Conservation (phyloP, 2,888 invertebrate species). For the Netelia fuscicornis region DNA sequence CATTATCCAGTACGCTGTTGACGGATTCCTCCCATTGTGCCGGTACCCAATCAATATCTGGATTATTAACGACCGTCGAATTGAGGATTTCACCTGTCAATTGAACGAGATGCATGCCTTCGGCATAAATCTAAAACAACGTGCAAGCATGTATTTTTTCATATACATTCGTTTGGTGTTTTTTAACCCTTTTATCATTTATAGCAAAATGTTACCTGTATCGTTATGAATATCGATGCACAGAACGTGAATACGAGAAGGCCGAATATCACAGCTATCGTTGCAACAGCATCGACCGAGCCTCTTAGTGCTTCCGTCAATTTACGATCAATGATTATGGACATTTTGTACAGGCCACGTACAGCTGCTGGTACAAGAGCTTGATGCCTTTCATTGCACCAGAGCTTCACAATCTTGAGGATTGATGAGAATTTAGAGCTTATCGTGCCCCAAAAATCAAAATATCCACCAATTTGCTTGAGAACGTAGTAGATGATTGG, state of each 20-base stretch:
- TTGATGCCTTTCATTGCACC: constrained; percentile 89
- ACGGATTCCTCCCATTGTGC: constrained; percentile 94
- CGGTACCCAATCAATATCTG: constrained; percentile 92
- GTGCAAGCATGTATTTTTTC: constrained; percentile 22
- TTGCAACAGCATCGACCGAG: constrained; percentile 94
- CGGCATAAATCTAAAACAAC: constrained; percentile 92
- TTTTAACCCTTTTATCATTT: not conserved
- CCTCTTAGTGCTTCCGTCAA: constrained; percentile 89
- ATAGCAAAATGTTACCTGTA: constrained; percentile 88
- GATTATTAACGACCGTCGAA: constrained; percentile 95
- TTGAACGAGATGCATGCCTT: constrained; percentile 96
- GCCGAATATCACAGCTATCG: constrained; percentile 94
- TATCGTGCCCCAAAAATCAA: constrained; percentile 84
- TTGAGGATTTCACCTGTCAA: constrained; percentile 95
- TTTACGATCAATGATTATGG: constrained; percentile 88
- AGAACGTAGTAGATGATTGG: constrained; percentile 91
- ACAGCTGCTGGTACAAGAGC: constrained; percentile 92
- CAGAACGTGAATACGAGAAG: constrained; percentile 92
- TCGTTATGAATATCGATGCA: constrained; percentile 92
- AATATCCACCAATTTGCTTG: constrained; percentile 85
- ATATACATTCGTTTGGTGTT: not conserved
- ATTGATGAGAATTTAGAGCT: constrained; percentile 81
- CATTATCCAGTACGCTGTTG: constrained; percentile 96
- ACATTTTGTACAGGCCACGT: constrained; percentile 90
- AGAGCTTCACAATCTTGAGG: constrained; percentile 85